Percentiles rank a stretch among this genome's conserved stretches.
phyloP scores from a whole-genome alignment of 2,113 vertebrate genomes.

The Prunella fulvescens region DNA sequence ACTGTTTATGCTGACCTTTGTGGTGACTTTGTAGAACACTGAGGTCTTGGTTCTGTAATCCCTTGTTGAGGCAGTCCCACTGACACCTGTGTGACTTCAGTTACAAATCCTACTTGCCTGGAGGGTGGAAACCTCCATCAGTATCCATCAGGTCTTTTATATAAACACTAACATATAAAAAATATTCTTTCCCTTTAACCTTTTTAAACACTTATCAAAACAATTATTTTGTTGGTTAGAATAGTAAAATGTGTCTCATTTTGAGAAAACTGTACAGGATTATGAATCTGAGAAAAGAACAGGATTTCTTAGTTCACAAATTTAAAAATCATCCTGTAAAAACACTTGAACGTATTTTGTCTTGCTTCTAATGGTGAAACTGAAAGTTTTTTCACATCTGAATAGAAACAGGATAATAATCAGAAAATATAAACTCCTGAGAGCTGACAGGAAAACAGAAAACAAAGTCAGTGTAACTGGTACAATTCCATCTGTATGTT shows the following conservation, averaged over 20 bases:
- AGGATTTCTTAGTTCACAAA: neutral
- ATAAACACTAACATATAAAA: neutral
- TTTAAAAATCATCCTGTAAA: neutral
- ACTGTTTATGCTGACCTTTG: neutral
- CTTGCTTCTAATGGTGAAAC: neutral
- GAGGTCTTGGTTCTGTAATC: neutral
- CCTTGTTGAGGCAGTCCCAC: neutral
- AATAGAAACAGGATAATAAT: neutral
- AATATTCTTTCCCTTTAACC: neutral
- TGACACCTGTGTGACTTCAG: neutral
- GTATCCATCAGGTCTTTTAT: neutral
- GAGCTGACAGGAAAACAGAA: neutral
- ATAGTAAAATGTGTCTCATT: neutral
- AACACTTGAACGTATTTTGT: neutral
- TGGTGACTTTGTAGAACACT: neutral
- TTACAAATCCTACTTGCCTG: neutral
- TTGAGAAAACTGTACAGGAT: neutral
- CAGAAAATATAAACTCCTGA: neutral
- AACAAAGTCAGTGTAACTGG: neutral
- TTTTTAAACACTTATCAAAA: neutral
- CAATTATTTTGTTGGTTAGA: neutral
- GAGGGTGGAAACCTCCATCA: neutral
- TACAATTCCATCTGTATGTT: neutral
- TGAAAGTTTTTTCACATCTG: neutral
- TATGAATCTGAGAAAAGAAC: neutral